Conservation (phyloP, 2,113 vertebrate genomes). For the Callaeas wilsoni region DNA sequence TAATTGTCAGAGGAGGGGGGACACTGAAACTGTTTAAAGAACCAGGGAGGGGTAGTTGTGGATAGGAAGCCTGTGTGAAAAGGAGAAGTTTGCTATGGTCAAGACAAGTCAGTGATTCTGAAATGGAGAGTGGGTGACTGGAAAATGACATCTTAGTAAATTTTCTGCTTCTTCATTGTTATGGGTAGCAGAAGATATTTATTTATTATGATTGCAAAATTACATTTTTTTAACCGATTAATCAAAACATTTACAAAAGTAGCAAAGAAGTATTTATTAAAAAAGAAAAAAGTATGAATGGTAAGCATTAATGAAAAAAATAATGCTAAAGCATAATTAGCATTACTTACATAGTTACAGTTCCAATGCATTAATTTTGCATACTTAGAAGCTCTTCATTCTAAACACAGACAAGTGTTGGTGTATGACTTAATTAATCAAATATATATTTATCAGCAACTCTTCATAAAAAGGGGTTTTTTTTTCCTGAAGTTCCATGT, state of each 20-base stretch:
- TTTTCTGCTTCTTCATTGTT: not conserved
- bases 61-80: not conserved
- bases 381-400: not conserved
- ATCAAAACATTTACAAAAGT: not conserved
- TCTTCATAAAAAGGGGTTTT: accelerated
- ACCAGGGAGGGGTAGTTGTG: not conserved
- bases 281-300: not conserved
- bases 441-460: not conserved
- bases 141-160: not conserved
- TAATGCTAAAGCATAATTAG: not conserved
- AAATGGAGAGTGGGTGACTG: not conserved
- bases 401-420: not conserved
- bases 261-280: not conserved
- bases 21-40: not conserved
- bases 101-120: not conserved
- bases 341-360: not conserved
- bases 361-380: not conserved
- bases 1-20: not conserved
- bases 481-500: not conserved
- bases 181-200: not conserved
- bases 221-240: not conserved
- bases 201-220: not conserved
- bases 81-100: not conserved
- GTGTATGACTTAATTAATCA: not conserved
- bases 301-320: not conserved